Conservation (phyloP, 2,797 vertebrate species). For the Buceros bicornis region DNA sequence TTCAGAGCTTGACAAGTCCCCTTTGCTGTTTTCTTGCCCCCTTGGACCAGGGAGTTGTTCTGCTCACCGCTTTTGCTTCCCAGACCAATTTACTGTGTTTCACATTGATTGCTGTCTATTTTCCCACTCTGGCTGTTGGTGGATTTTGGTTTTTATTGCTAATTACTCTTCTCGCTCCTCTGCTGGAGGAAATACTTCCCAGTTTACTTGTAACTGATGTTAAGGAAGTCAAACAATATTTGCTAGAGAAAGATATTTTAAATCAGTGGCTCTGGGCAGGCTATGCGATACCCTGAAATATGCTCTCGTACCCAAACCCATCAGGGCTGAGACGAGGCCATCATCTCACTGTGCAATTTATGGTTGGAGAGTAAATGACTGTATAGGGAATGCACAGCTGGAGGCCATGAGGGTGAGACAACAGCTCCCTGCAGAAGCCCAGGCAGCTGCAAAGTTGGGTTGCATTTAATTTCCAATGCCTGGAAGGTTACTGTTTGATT, state of each 20-base stretch:
- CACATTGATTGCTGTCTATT: not conserved
- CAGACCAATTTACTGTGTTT: not conserved
- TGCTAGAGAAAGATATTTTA: not conserved
- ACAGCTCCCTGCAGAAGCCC: not conserved
- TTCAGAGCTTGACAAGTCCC: not conserved
- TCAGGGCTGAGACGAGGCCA: not conserved
- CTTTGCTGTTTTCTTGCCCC: not conserved
- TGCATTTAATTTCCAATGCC: not conserved
- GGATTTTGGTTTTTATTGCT: not conserved
- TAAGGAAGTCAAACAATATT: not conserved
- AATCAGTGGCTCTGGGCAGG: not conserved
- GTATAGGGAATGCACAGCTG: not conserved
- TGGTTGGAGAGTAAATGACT: not conserved
- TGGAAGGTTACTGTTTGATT: not conserved
- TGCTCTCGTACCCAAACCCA: not conserved
- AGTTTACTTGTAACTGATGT: not conserved
- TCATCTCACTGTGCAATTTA: not conserved
- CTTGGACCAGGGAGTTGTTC: not conserved
- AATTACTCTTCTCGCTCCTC: not conserved
- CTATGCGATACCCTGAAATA: not conserved
- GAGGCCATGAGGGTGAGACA: accelerated
- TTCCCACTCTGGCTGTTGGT: not conserved
- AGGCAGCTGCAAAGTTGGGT: not conserved
- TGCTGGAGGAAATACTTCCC: not conserved
- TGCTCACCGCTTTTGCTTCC: not conserved